Base-by-base conservation (phyloP, 2,797 vertebrate genomes). In the Meda fulgida region DNA sequence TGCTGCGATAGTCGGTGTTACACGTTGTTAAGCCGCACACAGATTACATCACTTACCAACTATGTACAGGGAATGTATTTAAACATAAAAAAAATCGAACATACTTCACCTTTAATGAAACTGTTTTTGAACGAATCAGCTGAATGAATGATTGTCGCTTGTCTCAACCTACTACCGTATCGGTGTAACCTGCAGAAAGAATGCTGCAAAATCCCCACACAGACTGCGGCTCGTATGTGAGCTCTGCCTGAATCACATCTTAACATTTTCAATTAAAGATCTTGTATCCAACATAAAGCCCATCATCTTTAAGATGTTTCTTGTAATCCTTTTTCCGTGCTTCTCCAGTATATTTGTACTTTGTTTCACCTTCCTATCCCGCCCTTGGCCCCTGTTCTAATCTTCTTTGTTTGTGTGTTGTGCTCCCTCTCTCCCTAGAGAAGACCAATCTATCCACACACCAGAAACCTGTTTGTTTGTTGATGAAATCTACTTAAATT, bases 401-500 rank as follows among this genome's bases (percentile, higher is more conserved):
- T 88, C 72, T 73, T 55, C 40, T 88, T 85, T 75, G 77, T 81
- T 83, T 83, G 38, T 66, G n/a, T 60, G 60, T 82, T 66, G 70
- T 58, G 83, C 71, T 80, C 71, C 36, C 76, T 83, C 76, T 65
- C 7, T 4, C 67, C 43, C 48, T 51, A 73, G 31, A 77, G 69
- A 83, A 46, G 67, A 55, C 26, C 43, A 26, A 78, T 85, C 73
- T 73, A 55, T 58, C 40, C 67, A 71, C 63, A 77, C 70, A 79
- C 63, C 63, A 80, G 63, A 82, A 87, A 66, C 60, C 14, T 82
- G 78, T 76, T 82, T 87, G 75, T 89, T 89, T 85, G 75, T 81
- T 83, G 78, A 81, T 58, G 46, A 80, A 80, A 83, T 86, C 83
- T 80, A 72, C 65, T 71, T 85, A 53, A 75, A 75, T 79, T 72